phyloP scores from a whole-genome alignment of 2,113 vertebrate species.

The Otis tarda region DNA sequence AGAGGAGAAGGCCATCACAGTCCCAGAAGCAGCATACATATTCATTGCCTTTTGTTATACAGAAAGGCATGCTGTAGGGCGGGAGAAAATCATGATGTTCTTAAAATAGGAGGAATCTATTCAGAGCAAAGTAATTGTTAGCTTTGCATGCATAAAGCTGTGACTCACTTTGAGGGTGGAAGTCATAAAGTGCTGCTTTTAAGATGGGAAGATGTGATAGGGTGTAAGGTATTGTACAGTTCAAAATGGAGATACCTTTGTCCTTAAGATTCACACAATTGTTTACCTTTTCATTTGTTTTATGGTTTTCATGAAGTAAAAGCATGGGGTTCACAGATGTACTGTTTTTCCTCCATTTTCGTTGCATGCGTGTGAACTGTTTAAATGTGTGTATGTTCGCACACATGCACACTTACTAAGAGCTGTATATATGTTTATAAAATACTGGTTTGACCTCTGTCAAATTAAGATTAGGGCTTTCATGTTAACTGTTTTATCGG shows the following conservation, averaged over 20 bases:
- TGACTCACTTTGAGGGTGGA: slow-evolving; percentile 56
- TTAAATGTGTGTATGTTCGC: background rate
- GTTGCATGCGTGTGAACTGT: fast-evolving
- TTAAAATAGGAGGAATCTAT: slow-evolving; percentile 42
- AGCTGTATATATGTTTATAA: background rate
- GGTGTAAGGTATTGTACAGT: background rate
- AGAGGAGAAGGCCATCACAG: background rate
- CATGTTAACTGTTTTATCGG: fast-evolving
- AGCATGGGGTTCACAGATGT: background rate
- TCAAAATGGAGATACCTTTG: background rate
- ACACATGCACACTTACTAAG: fast-evolving
- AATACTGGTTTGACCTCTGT: background rate
- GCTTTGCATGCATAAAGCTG: background rate
- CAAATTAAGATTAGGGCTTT: background rate
- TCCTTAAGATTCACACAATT: background rate
- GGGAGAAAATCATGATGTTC: slow-evolving; percentile 18
- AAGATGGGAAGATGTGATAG: background rate
- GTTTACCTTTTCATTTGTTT: background rate
- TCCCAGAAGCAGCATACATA: background rate
- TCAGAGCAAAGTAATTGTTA: slow-evolving; percentile 46
- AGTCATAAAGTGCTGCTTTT: slow-evolving; percentile 34
- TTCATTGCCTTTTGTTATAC: background rate
- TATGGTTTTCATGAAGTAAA: background rate
- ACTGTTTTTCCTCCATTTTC: background rate
- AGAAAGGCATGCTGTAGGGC: background rate